Evolutionary conservation across 2,113 vertebrate species (phyloP).

Genomic region (Paramormyrops kingsleyae): DNA sequence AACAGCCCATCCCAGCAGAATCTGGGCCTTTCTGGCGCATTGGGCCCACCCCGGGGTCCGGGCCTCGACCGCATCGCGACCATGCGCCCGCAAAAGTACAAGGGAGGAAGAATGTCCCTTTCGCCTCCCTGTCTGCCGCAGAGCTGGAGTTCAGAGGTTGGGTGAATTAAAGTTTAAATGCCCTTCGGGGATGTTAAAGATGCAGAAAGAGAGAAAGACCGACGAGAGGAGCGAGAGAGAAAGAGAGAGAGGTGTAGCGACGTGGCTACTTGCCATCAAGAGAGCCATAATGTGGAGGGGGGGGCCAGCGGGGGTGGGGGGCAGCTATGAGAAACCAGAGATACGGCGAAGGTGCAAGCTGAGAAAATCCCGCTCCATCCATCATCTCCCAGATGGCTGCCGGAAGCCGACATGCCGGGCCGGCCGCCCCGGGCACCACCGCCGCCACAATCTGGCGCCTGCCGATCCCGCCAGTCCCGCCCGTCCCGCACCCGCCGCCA

Average conservation of each 20-base stretch:
- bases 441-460: conserved; percentile 36
- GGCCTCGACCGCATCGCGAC: not conserved
- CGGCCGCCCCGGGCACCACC: conserved; percentile 37
- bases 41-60: conserved; percentile 41
- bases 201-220: not conserved
- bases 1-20: conserved; percentile 17
- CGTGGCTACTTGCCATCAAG: not conserved
- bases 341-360: not conserved
- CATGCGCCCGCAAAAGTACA: not conserved
- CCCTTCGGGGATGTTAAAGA: conserved; percentile 49
- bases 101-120: not conserved
- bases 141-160: conserved; percentile 52
- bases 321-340: not conserved
- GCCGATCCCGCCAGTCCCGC: conserved; percentile 44
- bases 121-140: conserved; percentile 22
- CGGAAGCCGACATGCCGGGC: conserved; percentile 33
- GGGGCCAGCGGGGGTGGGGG: not conserved
- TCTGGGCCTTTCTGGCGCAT: conserved; percentile 33
- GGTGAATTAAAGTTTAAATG: conserved; percentile 57
- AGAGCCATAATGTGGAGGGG: not conserved
- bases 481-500: conserved; percentile 41
- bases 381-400: conserved; percentile 67
- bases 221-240: not conserved
- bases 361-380: conserved; percentile 42
- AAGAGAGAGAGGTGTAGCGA: conserved; percentile 5